phyloP scores from a whole-genome alignment of 2,113 vertebrate genomes.

The Spea bombifrons region DNA sequence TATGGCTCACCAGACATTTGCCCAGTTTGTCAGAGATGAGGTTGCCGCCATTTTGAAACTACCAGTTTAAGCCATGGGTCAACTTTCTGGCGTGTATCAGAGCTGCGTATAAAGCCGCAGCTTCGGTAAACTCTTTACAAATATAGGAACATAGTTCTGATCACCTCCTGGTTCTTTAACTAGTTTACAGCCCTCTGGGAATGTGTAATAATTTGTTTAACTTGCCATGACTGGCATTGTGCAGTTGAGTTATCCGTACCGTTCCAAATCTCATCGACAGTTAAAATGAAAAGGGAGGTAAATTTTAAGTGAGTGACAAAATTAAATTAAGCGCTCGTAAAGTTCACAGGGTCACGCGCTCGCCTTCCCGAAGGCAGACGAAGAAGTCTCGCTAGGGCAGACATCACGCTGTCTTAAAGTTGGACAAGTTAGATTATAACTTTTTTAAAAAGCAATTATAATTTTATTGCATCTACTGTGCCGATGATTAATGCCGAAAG shows the following conservation, averaged over 20 bases:
- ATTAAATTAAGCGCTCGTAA: constrained; percentile 32
- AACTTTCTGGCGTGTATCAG: no score
- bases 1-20: no score
- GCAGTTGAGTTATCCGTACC: not conserved
- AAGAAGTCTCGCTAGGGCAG: constrained; percentile 28
- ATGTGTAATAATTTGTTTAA: no score
- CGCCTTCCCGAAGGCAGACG: constrained; percentile 25
- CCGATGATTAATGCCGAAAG: constrained; percentile 78
- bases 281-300: constrained; percentile 4
- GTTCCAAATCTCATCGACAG: not conserved
- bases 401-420: constrained; percentile 57
- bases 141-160: no score
- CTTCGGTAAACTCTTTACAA: no score
- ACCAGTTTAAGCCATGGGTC: no score
- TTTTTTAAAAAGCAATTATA: constrained; percentile 80
- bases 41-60: no score
- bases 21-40: no score
- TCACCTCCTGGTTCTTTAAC: no score
- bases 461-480: constrained; percentile 77
- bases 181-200: no score
- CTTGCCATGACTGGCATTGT: no score
- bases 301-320: constrained; percentile 24
- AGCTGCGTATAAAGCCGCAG: no score
- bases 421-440: constrained; percentile 71
- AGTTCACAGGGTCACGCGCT: constrained; percentile 28